Base-by-base conservation (phyloP, 2,113 vertebrate genomes). In the Gobiocypris rarus region DNA sequence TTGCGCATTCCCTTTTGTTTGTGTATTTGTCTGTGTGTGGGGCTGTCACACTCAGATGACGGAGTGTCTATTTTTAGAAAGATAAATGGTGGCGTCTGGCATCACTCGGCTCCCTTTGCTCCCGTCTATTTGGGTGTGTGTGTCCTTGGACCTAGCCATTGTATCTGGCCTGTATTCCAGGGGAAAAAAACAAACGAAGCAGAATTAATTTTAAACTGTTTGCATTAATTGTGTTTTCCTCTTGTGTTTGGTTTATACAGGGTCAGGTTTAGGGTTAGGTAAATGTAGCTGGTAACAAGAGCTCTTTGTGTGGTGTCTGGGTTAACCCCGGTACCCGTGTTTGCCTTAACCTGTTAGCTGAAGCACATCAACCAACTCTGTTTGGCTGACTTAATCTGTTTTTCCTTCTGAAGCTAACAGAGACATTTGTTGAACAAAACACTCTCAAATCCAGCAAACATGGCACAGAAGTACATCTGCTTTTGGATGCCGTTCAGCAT, bases 371-470 rank as follows among this genome's bases (percentile, higher is more conserved):
- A 50, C 71, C 75, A 79, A 9, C 79, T 69, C 74, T 78, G 74
- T 85, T 85, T 83, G 79, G 81, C 69, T 81, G 86, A 71, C 74
- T 82, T 71, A 22, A 65, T 34, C 75, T 43, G 45, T 83, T 83
- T 50, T 85, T 67, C 15, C 6, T 52, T 45, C 24, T 45, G 34
- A 50, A 80, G 43, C 78, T 81, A 67, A 81, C 84, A 83, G 75
- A 63, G 84, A 83, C 81, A 83, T 88, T 85, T 84, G 84, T 88
- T 88, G 81, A 86, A 88, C 87, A 84, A 86, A 88, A 86, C 83
- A 77, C 82, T 86, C 82, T 41, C 54, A 84, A 84, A 86, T 86
- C 63, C 87, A 82, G 70, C 84, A 86, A 84, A 84, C 81, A 83
- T 70, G 81, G 67, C 81, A 59, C 82, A 84, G 80, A 34, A 71